These are phyloP conservation scores for Anguilla rostrata DNA, from an alignment of 2,113 vertebrate genomes.

Conservation along the genomic window DNA sequence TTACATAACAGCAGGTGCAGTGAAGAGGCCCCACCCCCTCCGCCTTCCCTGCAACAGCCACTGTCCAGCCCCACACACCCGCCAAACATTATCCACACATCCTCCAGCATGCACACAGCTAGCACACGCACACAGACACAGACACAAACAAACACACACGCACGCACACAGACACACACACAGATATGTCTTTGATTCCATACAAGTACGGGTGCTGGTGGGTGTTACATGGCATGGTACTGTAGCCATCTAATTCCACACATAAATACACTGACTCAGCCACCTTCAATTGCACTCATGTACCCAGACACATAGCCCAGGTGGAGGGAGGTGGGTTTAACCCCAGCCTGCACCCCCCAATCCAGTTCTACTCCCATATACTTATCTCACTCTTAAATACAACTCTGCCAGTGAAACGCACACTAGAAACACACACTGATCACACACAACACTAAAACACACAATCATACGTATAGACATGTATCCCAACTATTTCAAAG, in stretches of 20 bases:
- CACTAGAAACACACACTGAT: not conserved
- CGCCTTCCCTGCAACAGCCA: not conserved
- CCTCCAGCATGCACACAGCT: not conserved
- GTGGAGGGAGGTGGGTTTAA: too few species aligned
- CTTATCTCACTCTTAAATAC: too few species aligned
- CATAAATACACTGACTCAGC: not conserved
- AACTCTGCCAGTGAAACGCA: not conserved
- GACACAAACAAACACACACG: not conserved
- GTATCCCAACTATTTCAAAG: not conserved
- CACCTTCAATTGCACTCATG: not conserved
- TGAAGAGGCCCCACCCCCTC: not conserved
- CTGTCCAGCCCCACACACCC: not conserved
- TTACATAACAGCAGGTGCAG: slow-evolving; percentile 23
- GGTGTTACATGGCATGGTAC: not conserved
- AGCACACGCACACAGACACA: not conserved
- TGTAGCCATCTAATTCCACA: not conserved
- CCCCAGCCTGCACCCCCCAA: not conserved
- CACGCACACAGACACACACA: not conserved
- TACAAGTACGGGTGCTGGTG: not conserved
- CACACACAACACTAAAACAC: not conserved
- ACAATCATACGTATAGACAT: not conserved
- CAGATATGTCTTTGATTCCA: not conserved
- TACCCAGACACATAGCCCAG: too few species aligned
- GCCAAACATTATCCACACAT: not conserved
- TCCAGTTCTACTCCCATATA: not conserved